phyloP scores from a whole-genome alignment of 37 sponge, comb jelly and placozoan species.

The Agelas oroides region DNA sequence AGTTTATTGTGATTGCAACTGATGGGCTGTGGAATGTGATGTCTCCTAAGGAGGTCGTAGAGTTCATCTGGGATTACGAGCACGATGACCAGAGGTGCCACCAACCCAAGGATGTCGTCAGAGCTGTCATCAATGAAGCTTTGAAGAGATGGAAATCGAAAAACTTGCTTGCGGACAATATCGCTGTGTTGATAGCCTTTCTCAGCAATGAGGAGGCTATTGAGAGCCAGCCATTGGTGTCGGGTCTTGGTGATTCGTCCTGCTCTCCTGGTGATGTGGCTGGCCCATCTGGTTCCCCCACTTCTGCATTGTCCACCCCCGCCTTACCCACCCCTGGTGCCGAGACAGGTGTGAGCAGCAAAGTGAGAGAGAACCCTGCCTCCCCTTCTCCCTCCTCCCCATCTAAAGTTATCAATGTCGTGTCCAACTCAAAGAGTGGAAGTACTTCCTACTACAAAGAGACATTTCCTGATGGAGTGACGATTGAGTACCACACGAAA shows the following conservation, averaged over 20 bases:
- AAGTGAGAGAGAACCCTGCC: not conserved
- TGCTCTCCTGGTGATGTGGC: not conserved
- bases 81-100: slow-evolving; percentile 20
- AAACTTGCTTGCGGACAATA: slow-evolving; percentile 80
- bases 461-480: slow-evolving; percentile 4
- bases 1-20: slow-evolving; percentile 81
- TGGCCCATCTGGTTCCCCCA: not conserved
- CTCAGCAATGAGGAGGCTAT: slow-evolving; percentile 32
- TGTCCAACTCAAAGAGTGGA: not conserved
- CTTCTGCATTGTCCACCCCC: not conserved
- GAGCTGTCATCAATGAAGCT: slow-evolving; percentile 76
- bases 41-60: slow-evolving; percentile 75
- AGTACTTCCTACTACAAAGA: slow-evolving; percentile 22
- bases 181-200: slow-evolving; percentile 81
- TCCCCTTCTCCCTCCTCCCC: not conserved
- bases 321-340: not conserved
- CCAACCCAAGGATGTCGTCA: slow-evolving; percentile 60
- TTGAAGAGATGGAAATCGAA: slow-evolving; percentile 68
- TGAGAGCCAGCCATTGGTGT: not conserved
- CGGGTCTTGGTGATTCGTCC: not conserved
- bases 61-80: slow-evolving; percentile 64
- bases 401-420: not conserved
- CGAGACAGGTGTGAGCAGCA: not conserved
- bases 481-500: slow-evolving; percentile 30
- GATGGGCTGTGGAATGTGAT: slow-evolving; percentile 94